These are phyloP conservation scores for Diadromus collaris DNA, from an alignment of 2,888 invertebrate species.

Conservation along the genomic window DNA sequence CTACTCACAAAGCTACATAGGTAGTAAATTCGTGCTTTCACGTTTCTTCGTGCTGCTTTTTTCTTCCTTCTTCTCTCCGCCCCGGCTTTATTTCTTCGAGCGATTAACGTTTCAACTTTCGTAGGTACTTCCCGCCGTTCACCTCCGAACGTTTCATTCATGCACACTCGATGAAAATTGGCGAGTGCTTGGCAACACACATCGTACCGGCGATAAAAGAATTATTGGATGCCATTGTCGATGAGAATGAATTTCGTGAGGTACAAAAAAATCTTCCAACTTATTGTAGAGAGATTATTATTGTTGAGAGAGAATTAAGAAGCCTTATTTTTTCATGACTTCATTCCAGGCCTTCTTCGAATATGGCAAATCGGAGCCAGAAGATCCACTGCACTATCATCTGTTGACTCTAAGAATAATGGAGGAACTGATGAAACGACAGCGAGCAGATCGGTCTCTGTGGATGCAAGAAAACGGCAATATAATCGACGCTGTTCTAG, in stretches of 20 bases:
- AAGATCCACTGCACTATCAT: constrained; percentile 69
- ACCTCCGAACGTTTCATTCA: constrained; percentile 23
- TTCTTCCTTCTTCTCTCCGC: neutral
- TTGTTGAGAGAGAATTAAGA: constrained; percentile 14
- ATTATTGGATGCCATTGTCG: constrained; percentile 45
- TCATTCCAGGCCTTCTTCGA: constrained; percentile 70
- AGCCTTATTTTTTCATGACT: neutral
- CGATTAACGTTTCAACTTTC: constrained; percentile 22
- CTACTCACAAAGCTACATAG: constrained; percentile 62
- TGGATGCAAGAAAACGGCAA: constrained; percentile 51
- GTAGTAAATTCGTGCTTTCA: constrained; percentile 45
- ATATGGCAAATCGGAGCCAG: constrained; percentile 57
- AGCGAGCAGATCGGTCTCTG: neutral
- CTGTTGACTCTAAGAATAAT: constrained; percentile 70
- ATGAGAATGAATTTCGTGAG: constrained; percentile 40
- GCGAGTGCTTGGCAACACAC: constrained; percentile 32
- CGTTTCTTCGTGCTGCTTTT: constrained; percentile 11
- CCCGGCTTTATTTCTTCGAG: constrained; percentile 10
- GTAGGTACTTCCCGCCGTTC: constrained; percentile 53
- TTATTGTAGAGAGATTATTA: constrained; percentile 13
- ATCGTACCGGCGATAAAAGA: constrained; percentile 37
- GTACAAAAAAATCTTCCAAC: constrained; percentile 22
- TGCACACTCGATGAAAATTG: constrained; percentile 34
- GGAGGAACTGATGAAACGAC: constrained; percentile 65
- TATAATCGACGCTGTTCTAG: constrained; percentile 39